Conservation (phyloP, 2,113 vertebrate species). For the Recurvirostra avosetta region DNA sequence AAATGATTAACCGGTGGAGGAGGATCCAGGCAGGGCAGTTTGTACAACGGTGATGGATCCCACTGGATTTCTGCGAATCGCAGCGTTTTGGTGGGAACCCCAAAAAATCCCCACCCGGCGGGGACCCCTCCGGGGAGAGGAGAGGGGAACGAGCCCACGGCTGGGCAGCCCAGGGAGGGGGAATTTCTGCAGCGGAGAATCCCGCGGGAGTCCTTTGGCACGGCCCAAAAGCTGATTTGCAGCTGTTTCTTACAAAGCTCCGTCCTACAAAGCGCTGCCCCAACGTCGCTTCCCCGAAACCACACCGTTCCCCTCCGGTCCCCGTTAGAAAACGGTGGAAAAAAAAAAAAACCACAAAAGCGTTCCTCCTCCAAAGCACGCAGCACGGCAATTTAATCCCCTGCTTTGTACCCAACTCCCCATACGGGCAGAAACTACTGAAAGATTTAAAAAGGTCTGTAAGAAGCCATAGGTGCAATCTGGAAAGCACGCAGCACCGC, state of each 20-base stretch:
- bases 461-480: background rate
- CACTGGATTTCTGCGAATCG: accelerated
- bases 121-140: background rate
- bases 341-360: background rate
- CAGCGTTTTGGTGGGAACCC: background rate
- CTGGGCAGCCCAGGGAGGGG: accelerated
- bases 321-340: accelerated
- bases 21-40: background rate
- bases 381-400: background rate
- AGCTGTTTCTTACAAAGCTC: background rate
- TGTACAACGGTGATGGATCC: background rate
- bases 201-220: background rate
- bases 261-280: background rate
- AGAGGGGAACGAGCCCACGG: background rate
- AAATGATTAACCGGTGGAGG: background rate
- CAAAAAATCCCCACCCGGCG: background rate
- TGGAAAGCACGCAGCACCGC: background rate
- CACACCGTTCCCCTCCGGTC: accelerated
- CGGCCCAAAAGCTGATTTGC: background rate
- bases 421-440: background rate
- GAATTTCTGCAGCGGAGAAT: background rate
- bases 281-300: background rate
- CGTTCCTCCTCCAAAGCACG: background rate
- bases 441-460: background rate
- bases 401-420: background rate